phyloP scores from a whole-genome alignment of 2,888 invertebrate species.

The Mimumesa dahlbomi region DNA sequence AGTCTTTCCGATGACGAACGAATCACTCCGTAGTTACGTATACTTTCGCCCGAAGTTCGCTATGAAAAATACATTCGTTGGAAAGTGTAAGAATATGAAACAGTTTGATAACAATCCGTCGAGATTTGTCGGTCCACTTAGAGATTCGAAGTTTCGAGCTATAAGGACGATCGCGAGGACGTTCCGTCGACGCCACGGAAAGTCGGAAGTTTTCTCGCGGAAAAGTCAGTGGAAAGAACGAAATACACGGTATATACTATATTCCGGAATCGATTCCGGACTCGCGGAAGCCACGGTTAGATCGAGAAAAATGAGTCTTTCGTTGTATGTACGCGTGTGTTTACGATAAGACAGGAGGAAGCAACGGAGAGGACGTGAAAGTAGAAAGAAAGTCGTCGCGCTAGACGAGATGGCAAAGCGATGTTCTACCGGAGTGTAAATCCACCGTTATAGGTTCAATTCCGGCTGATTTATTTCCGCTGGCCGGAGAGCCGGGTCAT shows the following conservation, averaged over 20 bases:
- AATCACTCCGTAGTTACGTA: no score
- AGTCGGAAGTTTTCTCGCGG: constrained; percentile 25
- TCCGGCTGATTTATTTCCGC: constrained; percentile 33
- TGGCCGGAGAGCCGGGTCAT: not conserved
- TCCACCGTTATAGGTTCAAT: constrained; percentile 45
- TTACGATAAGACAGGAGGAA: constrained; percentile 29
- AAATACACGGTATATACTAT: constrained; percentile 20
- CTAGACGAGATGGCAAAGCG: constrained; percentile 43
- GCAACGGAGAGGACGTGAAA: constrained; percentile 24
- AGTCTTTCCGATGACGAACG: no score
- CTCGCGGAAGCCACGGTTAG: constrained; percentile 28
- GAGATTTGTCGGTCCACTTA: constrained; percentile 18
- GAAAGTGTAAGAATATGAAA: no score
- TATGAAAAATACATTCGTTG: no score
- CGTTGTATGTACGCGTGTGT: constrained; percentile 25
- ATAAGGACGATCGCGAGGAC: no score
- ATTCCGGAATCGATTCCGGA: constrained; percentile 45
- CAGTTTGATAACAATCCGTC: no score
- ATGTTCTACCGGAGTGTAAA: constrained; percentile 47
- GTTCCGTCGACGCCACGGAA: no score
- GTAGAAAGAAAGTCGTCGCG: constrained; percentile 37
- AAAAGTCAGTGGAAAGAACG: constrained; percentile 20
- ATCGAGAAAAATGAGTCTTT: constrained; percentile 52
- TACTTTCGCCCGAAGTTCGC: no score
- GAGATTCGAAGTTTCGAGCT: constrained; percentile 18